Percentiles rank a stretch among this genome's conserved stretches.
phyloP scores from a whole-genome alignment of 2,888 invertebrate genomes.

The Caenorhabditis plicata region DNA sequence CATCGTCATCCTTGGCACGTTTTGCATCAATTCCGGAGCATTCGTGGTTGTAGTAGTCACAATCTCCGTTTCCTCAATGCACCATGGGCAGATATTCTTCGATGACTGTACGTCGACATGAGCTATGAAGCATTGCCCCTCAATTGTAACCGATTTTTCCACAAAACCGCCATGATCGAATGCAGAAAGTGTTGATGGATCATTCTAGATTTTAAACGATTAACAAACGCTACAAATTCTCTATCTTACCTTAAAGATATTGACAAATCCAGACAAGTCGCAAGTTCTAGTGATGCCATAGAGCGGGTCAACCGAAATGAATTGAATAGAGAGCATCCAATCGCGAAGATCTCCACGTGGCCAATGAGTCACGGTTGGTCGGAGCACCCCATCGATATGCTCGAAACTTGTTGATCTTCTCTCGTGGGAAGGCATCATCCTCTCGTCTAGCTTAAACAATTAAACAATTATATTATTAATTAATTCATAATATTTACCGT shows the following conservation, averaged over 20 bases:
- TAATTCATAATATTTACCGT: too few species aligned
- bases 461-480: too few species aligned
- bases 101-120: conserved; percentile 13
- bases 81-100: conserved; percentile 25
- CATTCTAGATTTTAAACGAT: too few species aligned
- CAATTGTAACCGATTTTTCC: too few species aligned
- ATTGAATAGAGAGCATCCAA: conserved; percentile 31
- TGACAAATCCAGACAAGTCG: conserved; percentile 24
- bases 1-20: neutral
- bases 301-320: conserved; percentile 26
- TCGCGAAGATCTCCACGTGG: conserved; percentile 17
- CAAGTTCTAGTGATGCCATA: conserved; percentile 31
- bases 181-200: too few species aligned
- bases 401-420: conserved; percentile 23
- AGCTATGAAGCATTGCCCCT: conserved; percentile 28
- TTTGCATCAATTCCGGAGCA: neutral
- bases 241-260: conserved; percentile 9
- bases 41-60: conserved; percentile 3
- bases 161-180: too few species aligned
- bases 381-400: conserved; percentile 12
- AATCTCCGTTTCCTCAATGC: conserved; percentile 12
- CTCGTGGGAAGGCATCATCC: conserved; percentile 26
- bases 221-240: neutral
- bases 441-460: conserved; percentile 24
- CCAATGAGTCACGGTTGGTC: conserved; percentile 25